Conservation (phyloP, 2,797 vertebrate species). For the Astyanax mexicanus region DNA sequence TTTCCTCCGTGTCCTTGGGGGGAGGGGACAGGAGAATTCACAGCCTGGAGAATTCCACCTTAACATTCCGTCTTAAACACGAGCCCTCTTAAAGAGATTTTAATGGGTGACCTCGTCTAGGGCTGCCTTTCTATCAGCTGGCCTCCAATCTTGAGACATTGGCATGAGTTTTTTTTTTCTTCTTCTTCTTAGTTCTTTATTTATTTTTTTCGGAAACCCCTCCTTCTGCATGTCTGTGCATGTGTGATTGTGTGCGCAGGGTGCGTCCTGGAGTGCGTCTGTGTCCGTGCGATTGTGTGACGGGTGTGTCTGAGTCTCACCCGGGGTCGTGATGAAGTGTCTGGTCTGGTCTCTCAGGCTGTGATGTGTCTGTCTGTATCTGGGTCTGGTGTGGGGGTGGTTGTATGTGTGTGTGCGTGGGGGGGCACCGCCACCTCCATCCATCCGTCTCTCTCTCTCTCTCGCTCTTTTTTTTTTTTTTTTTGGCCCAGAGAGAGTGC, state of each 20-base stretch:
- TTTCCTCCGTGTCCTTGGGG: conserved; percentile 59
- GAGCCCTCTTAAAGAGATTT: conserved; percentile 34
- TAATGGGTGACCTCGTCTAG: conserved; percentile 42
- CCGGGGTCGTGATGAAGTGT: conserved; percentile 59
- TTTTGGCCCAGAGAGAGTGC: conserved; percentile 29
- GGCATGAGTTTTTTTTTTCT: conserved; percentile 24
- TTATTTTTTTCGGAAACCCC: conserved; percentile 1
- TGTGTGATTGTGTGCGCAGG: conserved; percentile 53
- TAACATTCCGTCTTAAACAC: conserved; percentile 45
- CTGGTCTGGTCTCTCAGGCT: conserved; percentile 58
- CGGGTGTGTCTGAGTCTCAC: conserved; percentile 61
- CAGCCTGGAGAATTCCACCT: conserved; percentile 42
- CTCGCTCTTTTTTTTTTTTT: too few relatives aligned
- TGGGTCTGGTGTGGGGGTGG: conserved; percentile 44
- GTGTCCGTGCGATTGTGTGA: conserved; percentile 59
- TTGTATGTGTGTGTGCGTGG: not conserved
- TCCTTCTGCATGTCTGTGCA: conserved; percentile 51
- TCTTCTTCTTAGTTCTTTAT: not conserved
- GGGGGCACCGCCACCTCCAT: conserved; percentile 27
- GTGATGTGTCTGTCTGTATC: conserved; percentile 57
- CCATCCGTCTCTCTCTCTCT: conserved; percentile 23
- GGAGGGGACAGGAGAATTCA: conserved; percentile 1
- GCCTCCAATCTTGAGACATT: conserved; percentile 30
- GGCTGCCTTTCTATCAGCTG: conserved; percentile 48
- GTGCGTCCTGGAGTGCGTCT: conserved; percentile 52